Conservation (phyloP, 1,140 invertebrate genomes). For the Thereuonema tuberculata region DNA sequence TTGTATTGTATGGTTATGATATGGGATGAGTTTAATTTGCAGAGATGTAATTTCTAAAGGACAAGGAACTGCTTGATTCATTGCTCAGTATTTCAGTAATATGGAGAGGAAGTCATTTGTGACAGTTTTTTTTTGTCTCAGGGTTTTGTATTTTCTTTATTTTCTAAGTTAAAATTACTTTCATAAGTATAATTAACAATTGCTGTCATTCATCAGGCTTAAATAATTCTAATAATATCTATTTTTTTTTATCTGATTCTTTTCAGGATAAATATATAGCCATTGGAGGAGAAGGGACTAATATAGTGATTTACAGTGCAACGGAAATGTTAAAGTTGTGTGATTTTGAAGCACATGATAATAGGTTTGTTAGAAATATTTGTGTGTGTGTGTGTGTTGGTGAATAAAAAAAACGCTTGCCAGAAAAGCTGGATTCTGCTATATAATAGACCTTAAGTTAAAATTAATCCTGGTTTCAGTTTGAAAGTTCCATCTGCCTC, state of each 20-base stretch:
- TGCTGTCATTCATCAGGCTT: conserved; percentile 5
- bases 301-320: conserved; percentile 11
- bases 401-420: too few relatives aligned
- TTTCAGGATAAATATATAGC: not conserved
- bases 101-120: not conserved
- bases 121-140: not conserved
- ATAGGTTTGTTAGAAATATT: conserved; percentile 3
- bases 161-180: not conserved
- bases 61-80: too few relatives aligned
- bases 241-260: not conserved
- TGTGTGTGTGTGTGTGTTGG: too few relatives aligned
- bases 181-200: not conserved
- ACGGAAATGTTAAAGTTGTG: conserved; percentile 22
- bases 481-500: too few relatives aligned
- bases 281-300: not conserved
- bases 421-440: too few relatives aligned
- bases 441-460: too few relatives aligned
- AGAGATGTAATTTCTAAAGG: too few relatives aligned
- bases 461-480: too few relatives aligned
- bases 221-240: conserved; percentile 20
- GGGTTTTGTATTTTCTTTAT: not conserved
- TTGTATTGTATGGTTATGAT: too few relatives aligned
- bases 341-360: conserved; percentile 42
- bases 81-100: not conserved
- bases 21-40: too few relatives aligned